These are phyloP conservation scores for Anagyrus pseudococci DNA, from an alignment of 2,888 invertebrate genomes.

Conservation along the genomic window DNA sequence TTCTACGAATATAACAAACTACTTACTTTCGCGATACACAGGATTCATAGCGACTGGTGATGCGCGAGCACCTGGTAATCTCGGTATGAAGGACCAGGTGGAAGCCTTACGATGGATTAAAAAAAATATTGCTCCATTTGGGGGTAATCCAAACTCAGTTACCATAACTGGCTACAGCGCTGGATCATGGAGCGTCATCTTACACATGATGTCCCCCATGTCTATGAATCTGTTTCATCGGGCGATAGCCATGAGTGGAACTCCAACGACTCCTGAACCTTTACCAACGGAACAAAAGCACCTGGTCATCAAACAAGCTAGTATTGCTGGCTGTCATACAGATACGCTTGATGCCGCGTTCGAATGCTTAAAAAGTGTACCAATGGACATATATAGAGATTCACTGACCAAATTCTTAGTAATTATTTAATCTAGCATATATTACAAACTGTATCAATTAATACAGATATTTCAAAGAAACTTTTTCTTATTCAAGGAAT, in stretches of 20 bases:
- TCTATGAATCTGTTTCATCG: conserved; percentile 73
- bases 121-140: conserved; percentile 70
- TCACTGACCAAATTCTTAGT: background rate
- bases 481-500: conserved; percentile 60
- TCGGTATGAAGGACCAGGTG: conserved; percentile 75
- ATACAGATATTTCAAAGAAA: no score
- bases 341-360: conserved; percentile 65
- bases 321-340: conserved; percentile 67
- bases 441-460: no score
- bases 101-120: conserved; percentile 70
- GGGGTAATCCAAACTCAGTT: conserved; percentile 70
- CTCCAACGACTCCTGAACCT: conserved; percentile 66
- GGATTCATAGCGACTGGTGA: conserved; percentile 72
- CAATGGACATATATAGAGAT: conserved; percentile 22
- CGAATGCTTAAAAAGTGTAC: conserved; percentile 67
- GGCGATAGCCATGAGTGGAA: conserved; percentile 73
- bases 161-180: conserved; percentile 70
- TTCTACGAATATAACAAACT: background rate
- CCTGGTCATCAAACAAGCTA: conserved; percentile 70
- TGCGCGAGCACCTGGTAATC: conserved; percentile 70
- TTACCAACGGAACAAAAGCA: conserved; percentile 65
- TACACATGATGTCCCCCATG: conserved; percentile 67
- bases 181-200: conserved; percentile 58
- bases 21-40: conserved; percentile 38
- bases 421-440: background rate